These are phyloP conservation scores for Colletes latitarsis DNA, from an alignment of 1,140 invertebrate genomes.

Conservation along the genomic window DNA sequence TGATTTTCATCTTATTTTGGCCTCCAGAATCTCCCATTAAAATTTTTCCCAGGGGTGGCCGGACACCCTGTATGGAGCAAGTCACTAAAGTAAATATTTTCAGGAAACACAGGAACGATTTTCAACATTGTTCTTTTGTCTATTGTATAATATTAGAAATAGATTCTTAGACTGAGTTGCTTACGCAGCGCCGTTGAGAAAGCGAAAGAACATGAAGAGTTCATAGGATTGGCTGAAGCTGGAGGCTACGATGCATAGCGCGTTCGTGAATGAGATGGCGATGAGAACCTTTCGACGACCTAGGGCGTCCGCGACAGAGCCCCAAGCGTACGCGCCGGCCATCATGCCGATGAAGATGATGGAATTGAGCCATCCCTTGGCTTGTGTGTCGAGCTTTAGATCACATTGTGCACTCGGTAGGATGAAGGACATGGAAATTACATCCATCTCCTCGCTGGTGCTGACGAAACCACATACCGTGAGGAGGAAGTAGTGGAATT, in stretches of 20 bases:
- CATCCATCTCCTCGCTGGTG: conserved; percentile 97
- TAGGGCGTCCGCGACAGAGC: conserved; percentile 92
- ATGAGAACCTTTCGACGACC: conserved; percentile 93
- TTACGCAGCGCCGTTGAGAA: conserved; percentile 96
- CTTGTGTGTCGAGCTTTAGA: conserved; percentile 90
- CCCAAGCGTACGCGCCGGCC: conserved; percentile 95
- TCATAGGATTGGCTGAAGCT: conserved; percentile 93
- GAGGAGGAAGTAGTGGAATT: conserved; percentile 94
- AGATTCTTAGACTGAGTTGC: conserved; percentile 61
- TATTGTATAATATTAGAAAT: no score
- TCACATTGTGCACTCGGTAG: conserved; percentile 96
- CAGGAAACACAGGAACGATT: no score
- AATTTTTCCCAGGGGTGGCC: no score
- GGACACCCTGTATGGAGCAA: no score
- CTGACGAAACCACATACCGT: conserved; percentile 95
- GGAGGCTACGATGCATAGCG: conserved; percentile 92
- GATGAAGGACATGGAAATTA: conserved; percentile 97
- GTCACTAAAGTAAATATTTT: no score
- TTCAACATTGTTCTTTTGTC: no score
- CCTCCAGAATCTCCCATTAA: no score
- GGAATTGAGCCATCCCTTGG: conserved; percentile 94
- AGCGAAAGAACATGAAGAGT: conserved; percentile 93
- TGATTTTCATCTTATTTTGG: no score
- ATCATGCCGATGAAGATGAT: conserved; percentile 96
- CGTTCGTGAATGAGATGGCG: conserved; percentile 94